Evolutionary conservation across 2,797 vertebrate genomes (phyloP), one percentile per base, ranked within the genome.

Genomic region (Hippopotamyrus pictus): DNA sequence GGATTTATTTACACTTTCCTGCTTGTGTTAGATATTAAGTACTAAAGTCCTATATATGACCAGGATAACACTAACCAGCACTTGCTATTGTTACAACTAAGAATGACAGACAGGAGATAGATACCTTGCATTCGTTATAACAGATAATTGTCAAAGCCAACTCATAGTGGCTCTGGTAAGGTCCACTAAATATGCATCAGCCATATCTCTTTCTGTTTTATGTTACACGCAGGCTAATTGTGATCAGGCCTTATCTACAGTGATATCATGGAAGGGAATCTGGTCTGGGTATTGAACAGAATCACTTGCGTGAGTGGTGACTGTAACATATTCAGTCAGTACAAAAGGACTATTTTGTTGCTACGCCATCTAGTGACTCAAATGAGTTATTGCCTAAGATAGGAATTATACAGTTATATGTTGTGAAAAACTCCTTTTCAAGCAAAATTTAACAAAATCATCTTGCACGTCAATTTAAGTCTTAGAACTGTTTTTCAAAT

Each of bases 361-460:
- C n/a, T 62, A 76, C 11, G 89, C 89, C 89, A 90, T 85, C 89
- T 90, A 90, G 89, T 90, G 89, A 87, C 37, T 33, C 22, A 88
- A 22, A 46, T 87, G 22, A 54, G 44, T 65, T 69, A 25, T 53
- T 53, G n/a, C 8, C 11, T 53, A 5, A 88, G 25, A 48, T 3
- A 17, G 29, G 19, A 87, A 87, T 87, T 87, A 62, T 51, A 48
- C 29, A 86, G 50, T 29, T 51, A 53, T 12, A 53, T 25, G 14
- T 29, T 14, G 12, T 86, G 46, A 83, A 25, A 86, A 9, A 7
- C 17, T n/a, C 46, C 7, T 19, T 46, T 5, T 51, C n/a, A 53
- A 51, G 48, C 12, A 0, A 83, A 50, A 48, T 50, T 83, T 5
- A 22, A 83, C 8, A 50, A 46, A 83, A 22, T 25, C 44, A n/a